These are phyloP conservation scores for Manacus vitellinus DNA, from an alignment of 2,113 vertebrate genomes.

Conservation along the genomic window DNA sequence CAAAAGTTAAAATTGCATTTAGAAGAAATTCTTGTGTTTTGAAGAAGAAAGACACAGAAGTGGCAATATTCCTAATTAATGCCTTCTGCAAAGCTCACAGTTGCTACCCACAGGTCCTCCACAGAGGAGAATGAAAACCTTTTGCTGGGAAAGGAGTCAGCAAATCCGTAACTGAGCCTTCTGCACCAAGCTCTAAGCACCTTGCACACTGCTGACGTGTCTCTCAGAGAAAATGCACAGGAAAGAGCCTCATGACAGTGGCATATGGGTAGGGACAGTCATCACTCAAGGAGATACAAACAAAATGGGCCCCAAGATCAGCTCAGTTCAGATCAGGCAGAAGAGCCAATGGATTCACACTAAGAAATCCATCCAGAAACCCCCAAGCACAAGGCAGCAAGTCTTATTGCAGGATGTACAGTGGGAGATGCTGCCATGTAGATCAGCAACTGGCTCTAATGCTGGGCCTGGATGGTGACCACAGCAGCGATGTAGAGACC, in stretches of 20 bases:
- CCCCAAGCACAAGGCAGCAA: background rate
- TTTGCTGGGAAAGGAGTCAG: background rate
- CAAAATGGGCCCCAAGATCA: background rate
- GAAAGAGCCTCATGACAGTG: background rate
- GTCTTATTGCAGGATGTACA: background rate
- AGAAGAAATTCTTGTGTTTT: background rate
- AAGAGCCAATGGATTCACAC: background rate
- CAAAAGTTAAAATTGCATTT: background rate
- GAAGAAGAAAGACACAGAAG: background rate
- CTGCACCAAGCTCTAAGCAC: background rate
- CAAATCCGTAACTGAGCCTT: background rate
- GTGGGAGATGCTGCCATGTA: background rate
- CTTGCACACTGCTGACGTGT: background rate
- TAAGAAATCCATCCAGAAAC: background rate
- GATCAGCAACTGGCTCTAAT: background rate
- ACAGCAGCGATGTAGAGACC: background rate
- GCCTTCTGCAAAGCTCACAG: background rate
- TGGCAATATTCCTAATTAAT: background rate
- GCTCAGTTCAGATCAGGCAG: background rate
- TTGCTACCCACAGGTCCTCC: background rate
- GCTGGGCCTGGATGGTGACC: accelerated
- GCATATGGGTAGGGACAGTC: background rate
- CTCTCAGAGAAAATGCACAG: background rate
- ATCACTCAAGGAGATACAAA: background rate
- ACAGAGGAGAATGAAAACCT: background rate